phyloP scores from a whole-genome alignment of 2,888 invertebrate genomes.

The Copidosoma aretas region DNA sequence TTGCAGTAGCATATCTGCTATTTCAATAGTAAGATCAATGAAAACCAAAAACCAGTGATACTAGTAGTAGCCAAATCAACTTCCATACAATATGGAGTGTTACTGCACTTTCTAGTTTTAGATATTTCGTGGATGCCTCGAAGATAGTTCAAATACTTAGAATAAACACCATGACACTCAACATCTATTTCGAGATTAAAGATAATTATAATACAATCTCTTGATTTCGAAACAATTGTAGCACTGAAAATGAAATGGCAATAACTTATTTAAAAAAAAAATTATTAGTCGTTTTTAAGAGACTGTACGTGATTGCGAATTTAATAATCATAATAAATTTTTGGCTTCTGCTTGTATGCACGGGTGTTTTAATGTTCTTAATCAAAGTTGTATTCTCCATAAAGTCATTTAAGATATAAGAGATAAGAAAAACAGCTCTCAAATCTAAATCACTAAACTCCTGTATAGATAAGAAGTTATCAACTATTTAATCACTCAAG shows the following conservation, averaged over 20 bases:
- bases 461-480: no score
- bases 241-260: neutral
- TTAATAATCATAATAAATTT: neutral
- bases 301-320: neutral
- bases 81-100: neutral
- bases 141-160: neutral
- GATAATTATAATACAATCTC: neutral
- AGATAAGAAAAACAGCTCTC: neutral
- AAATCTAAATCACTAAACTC: no score
- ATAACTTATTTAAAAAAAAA: neutral
- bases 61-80: slow-evolving; percentile 3
- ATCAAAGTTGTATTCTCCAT: neutral
- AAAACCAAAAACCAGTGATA: slow-evolving; percentile 3
- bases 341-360: neutral
- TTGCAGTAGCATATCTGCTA: neutral
- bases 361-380: neutral
- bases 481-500: no score
- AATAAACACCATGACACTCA: neutral
- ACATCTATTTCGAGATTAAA: neutral
- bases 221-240: neutral
- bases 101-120: neutral
- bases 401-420: slow-evolving; percentile 6
- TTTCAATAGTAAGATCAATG: slow-evolving; percentile 8
- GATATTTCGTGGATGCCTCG: neutral
- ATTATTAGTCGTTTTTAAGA: neutral